Conservation (phyloP, 2,113 vertebrate genomes). For the Sylvietta virens region DNA sequence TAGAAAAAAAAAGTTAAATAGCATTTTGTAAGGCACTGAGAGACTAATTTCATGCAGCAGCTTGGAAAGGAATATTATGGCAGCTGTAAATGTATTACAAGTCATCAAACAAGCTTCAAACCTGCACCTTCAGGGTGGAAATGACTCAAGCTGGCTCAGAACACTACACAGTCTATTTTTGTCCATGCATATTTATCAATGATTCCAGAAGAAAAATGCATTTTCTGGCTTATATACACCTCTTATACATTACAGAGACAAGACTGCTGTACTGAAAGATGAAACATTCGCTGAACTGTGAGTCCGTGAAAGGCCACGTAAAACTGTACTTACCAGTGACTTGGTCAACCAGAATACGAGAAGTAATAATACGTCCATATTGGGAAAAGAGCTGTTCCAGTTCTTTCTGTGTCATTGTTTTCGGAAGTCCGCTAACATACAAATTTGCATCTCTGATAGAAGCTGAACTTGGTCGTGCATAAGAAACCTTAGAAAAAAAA, state of each 20-base stretch:
- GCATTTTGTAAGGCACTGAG: slow-evolving; percentile 52
- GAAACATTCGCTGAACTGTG: slow-evolving; percentile 32
- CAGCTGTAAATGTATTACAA: slow-evolving; percentile 78
- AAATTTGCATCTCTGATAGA: slow-evolving; percentile 98
- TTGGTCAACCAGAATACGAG: slow-evolving; percentile 96
- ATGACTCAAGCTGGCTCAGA: slow-evolving; percentile 70
- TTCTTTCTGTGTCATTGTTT: slow-evolving; percentile 97
- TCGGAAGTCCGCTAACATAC: slow-evolving; percentile 96
- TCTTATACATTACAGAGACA: slow-evolving; percentile 65
- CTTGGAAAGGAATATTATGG: slow-evolving; percentile 74
- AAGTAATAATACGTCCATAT: slow-evolving; percentile 98
- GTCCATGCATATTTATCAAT: slow-evolving; percentile 82
- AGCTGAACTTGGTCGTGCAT: slow-evolving; percentile 95
- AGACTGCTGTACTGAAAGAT: background rate
- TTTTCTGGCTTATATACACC: slow-evolving; percentile 73
- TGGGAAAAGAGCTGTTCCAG: slow-evolving; percentile 97
- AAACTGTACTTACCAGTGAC: slow-evolving; percentile 89
- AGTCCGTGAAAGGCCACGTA: background rate
- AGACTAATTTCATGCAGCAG: slow-evolving; percentile 55
- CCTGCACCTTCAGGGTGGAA: slow-evolving; percentile 72
- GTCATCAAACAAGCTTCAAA: slow-evolving; percentile 75
- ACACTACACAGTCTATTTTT: slow-evolving; percentile 72
- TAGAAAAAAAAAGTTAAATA: slow-evolving; percentile 60
- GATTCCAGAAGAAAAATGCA: slow-evolving; percentile 73
- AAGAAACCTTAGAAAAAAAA: slow-evolving; percentile 78